A percentile compares a stretch with the other conserved stretches of the same genome.
Evolutionary conservation across 2,888 invertebrate genomes (phyloP).

Genomic region (Rhingia rostrata): DNA sequence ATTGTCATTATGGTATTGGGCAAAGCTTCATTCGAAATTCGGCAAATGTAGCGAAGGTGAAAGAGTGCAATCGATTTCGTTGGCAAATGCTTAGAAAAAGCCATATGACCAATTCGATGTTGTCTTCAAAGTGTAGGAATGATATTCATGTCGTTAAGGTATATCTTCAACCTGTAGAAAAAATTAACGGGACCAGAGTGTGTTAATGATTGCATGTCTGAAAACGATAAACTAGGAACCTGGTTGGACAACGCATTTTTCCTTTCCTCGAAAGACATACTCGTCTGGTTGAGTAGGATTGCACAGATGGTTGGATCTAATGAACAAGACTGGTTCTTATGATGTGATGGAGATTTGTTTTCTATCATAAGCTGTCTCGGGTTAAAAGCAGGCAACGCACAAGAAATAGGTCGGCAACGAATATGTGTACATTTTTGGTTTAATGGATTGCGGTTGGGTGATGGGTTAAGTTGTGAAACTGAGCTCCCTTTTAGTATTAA

Average conservation of each 20-base stretch:
- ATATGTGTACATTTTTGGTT: too few relatives aligned
- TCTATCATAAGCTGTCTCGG: too few relatives aligned
- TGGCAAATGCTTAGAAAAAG: slow-evolving; percentile 50
- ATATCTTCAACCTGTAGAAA: slow-evolving; percentile 12
- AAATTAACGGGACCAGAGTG: neutral
- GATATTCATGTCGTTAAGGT: slow-evolving; percentile 22
- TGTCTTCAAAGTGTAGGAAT: neutral
- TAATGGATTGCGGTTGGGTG: too few relatives aligned
- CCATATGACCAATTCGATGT: slow-evolving; percentile 48
- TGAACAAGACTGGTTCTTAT: neutral
- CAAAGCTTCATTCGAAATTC: slow-evolving; percentile 38
- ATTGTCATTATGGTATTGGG: slow-evolving; percentile 39
- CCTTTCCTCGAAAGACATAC: too few relatives aligned
- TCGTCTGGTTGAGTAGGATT: neutral
- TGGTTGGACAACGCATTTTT: neutral
- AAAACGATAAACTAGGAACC: neutral
- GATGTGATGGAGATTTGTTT: too few relatives aligned
- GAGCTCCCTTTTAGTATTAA: too few relatives aligned
- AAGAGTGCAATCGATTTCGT: slow-evolving; percentile 46
- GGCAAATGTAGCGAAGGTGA: slow-evolving; percentile 20
- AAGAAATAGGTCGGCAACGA: too few relatives aligned
- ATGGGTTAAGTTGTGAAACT: too few relatives aligned
- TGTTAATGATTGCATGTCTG: slow-evolving; percentile 17
- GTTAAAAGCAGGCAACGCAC: too few relatives aligned
- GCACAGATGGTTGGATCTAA: neutral